Conservation (phyloP, 53 echinoderm and acorn worm species). For the Holothuria scabra region DNA sequence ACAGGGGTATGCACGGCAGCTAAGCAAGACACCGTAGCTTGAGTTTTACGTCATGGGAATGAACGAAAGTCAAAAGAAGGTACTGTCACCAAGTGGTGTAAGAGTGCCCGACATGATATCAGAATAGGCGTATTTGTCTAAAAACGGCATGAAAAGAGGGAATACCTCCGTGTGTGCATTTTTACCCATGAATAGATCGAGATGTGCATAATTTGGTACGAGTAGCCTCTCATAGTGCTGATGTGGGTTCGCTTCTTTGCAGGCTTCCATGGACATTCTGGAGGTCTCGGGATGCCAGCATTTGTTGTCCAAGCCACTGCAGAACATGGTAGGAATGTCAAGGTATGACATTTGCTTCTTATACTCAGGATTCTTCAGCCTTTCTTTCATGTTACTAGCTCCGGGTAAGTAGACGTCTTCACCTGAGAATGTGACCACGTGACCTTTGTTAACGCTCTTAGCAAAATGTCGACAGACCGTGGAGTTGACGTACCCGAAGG, state of each 20-base stretch:
- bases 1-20: too few species aligned
- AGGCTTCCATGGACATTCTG: conserved; percentile 46
- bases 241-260: conserved; percentile 50
- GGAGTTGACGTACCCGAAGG: conserved; percentile 62
- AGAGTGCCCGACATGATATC: conserved; percentile 32
- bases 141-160: conserved; percentile 69
- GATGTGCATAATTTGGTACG: conserved; percentile 61
- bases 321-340: conserved; percentile 72
- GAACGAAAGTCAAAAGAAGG: conserved; percentile 22
- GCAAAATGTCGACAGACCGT: conserved; percentile 58
- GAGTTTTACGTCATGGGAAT: too few species aligned
- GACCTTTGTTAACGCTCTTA: conserved; percentile 56
- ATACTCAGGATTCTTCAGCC: conserved; percentile 46
- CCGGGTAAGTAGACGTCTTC: conserved; percentile 66
- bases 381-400: conserved; percentile 37
- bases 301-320: conserved; percentile 66
- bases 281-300: conserved; percentile 67
- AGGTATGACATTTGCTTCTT: conserved; percentile 50
- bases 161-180: conserved; percentile 63
- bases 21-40: too few species aligned
- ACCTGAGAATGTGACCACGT: conserved; percentile 52
- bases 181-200: conserved; percentile 64
- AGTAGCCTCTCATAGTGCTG: conserved; percentile 66
- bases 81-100: conserved; percentile 47
- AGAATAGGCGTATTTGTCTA: conserved; percentile 52